Conservation (phyloP, 2,888 invertebrate genomes). For the Subacronicta megacephala region DNA sequence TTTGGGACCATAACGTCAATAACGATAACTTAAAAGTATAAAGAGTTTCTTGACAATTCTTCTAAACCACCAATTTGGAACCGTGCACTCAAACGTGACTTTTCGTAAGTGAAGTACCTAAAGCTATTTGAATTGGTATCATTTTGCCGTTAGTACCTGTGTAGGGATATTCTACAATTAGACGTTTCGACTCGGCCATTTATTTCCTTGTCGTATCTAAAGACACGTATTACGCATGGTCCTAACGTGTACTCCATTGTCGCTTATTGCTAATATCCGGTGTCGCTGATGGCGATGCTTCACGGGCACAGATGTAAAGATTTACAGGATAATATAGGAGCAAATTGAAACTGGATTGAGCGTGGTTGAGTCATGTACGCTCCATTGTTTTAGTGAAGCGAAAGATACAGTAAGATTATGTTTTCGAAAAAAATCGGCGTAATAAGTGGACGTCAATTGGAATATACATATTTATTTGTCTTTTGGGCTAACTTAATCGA, state of each 20-base stretch:
- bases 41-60: too few relatives aligned
- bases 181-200: constrained; percentile 19
- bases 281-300: constrained; percentile 54
- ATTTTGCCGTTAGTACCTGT: too few relatives aligned
- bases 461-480: too few relatives aligned
- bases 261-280: constrained; percentile 80
- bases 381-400: constrained; percentile 9
- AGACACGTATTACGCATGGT: constrained; percentile 54
- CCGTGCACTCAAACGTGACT: too few relatives aligned
- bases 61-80: too few relatives aligned
- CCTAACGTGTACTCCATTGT: constrained; percentile 66
- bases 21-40: too few relatives aligned
- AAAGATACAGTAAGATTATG: neutral
- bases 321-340: constrained; percentile 43
- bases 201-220: constrained; percentile 54
- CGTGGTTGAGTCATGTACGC: constrained; percentile 22
- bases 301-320: constrained; percentile 45
- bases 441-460: too few relatives aligned
- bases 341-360: constrained; percentile 29
- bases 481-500: too few relatives aligned
- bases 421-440: too few relatives aligned
- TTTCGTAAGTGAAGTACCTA: too few relatives aligned
- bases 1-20: too few relatives aligned
- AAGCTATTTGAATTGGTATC: too few relatives aligned
- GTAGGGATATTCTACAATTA: constrained; percentile 35